These are phyloP conservation scores for Hippocampus kuda DNA, from an alignment of 2,797 vertebrate species.

Conservation along the genomic window DNA sequence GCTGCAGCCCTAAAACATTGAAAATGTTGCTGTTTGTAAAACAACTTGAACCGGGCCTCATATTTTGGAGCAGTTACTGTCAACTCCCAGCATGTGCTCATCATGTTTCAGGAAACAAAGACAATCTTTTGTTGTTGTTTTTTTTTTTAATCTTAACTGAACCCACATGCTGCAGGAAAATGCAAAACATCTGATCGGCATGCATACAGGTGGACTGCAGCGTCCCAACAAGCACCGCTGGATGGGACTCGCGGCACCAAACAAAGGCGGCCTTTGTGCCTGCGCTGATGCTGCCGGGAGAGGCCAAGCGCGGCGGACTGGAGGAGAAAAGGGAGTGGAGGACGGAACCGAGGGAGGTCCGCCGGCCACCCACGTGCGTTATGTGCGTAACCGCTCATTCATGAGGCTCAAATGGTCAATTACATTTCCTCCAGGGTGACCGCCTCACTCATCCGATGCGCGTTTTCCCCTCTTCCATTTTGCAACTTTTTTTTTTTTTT, in stretches of 20 bases:
- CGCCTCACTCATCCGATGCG: neutral
- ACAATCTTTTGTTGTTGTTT: neutral
- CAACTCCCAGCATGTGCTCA: neutral
- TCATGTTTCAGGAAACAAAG: neutral
- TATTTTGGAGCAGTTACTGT: neutral
- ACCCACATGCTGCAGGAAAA: conserved; percentile 26
- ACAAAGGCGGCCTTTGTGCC: conserved; percentile 55
- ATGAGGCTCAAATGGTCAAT: conserved; percentile 10
- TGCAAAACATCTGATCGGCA: conserved; percentile 43
- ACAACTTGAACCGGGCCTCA: neutral
- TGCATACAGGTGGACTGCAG: conserved; percentile 51
- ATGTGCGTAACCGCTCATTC: conserved; percentile 38
- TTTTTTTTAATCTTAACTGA: conserved; percentile 11
- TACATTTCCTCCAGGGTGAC: neutral
- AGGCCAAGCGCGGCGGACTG: conserved; percentile 24
- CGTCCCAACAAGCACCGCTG: conserved; percentile 32
- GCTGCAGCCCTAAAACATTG: neutral
- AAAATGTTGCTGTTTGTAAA: neutral
- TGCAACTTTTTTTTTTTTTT: neutral
- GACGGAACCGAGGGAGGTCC: conserved; percentile 39
- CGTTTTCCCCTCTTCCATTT: neutral
- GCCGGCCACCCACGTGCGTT: conserved; percentile 48
- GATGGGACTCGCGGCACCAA: conserved; percentile 23
- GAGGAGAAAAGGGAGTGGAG: conserved; percentile 44
- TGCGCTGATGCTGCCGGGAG: conserved; percentile 32